These are phyloP conservation scores for Dorcus hopei DNA, from an alignment of 2,888 invertebrate species.

Conservation along the genomic window DNA sequence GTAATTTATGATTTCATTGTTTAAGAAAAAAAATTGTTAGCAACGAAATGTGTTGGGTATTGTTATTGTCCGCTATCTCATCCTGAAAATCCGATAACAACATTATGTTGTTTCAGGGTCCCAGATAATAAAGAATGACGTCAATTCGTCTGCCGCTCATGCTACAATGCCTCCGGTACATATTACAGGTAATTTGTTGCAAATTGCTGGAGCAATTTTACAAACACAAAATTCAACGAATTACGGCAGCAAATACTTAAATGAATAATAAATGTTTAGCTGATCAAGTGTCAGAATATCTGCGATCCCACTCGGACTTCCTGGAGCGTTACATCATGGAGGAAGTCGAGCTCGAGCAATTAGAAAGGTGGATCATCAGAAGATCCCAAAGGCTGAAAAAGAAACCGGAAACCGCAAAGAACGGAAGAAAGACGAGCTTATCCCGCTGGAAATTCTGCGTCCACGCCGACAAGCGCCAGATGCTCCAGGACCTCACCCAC, in stretches of 20 bases:
- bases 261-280: slow-evolving; percentile 23
- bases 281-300: slow-evolving; percentile 53
- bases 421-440: slow-evolving; percentile 52
- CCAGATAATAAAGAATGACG: slow-evolving; percentile 24
- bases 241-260: too few species aligned
- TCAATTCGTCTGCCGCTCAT: slow-evolving; percentile 9
- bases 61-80: not conserved
- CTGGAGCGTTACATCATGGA: slow-evolving; percentile 64
- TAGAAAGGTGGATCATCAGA: slow-evolving; percentile 65
- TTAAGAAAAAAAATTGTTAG: too few species aligned
- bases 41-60: too few species aligned
- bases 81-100: not conserved
- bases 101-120: slow-evolving; percentile 22
- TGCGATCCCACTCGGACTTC: slow-evolving; percentile 62
- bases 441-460: slow-evolving; percentile 59
- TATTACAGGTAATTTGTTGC: slow-evolving; percentile 19
- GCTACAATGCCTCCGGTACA: slow-evolving; percentile 21
- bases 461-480: slow-evolving; percentile 63
- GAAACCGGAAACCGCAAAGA: slow-evolving; percentile 31
- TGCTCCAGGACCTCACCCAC: slow-evolving; percentile 61
- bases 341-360: slow-evolving; percentile 59
- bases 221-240: not conserved
- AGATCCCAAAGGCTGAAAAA: slow-evolving; percentile 54
- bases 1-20: too few species aligned
- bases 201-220: too few species aligned